Evolutionary conservation across 2,113 vertebrate species (phyloP), one percentile per base, ranked within the genome.

Genomic region (Junco hyemalis): DNA sequence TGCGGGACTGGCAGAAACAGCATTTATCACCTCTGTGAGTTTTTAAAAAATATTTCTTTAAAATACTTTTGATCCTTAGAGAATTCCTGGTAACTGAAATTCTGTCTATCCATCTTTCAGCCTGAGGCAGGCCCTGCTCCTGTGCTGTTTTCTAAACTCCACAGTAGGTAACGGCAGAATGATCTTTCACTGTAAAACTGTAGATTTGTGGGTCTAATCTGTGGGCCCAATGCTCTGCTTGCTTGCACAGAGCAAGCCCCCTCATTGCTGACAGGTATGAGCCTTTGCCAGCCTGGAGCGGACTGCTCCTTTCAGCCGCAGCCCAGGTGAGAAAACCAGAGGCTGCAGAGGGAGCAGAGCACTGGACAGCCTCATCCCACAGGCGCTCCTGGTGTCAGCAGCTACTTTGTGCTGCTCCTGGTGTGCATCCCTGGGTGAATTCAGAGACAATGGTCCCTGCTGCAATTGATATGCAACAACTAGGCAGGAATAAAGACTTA

Each of bases 321-420:
- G 44, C 22, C 29, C 24, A 51, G 70, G 31, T 64, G 26, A 24
- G 17, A 51, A 71, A 60, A 51, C 14, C 2, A 51, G 57, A 35
- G 33, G 18, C 14, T 33, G 18, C 31, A 50, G 38, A 71, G 15
- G 5, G 6, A 3, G 6, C 0, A 3, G 47, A 0, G 1, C 2
- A 15, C 25, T 18, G 31, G 17, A 29, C 57, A 51, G 1, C 31
- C 9, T n/a, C 25, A 68, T 36, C 35, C 53, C 33, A 26, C 1
- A 1, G 2, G 10, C 6, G 21, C 4, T 47, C 40, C 40, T 38
- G 11, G 5, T 50, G 38, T 22, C 5, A 5, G 47, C 10, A 36
- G 47, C 15, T 61, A 8, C 36, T 28, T 35, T 31, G 3, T 0
- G 0, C 5, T 22, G 15, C 16, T 40, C 23, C 51, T 59, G 38